Percentiles rank a stretch among this genome's conserved stretches.
These are phyloP conservation scores for Telmatherina bonti DNA, from an alignment of 2,797 vertebrate genomes.

Conservation along the genomic window DNA sequence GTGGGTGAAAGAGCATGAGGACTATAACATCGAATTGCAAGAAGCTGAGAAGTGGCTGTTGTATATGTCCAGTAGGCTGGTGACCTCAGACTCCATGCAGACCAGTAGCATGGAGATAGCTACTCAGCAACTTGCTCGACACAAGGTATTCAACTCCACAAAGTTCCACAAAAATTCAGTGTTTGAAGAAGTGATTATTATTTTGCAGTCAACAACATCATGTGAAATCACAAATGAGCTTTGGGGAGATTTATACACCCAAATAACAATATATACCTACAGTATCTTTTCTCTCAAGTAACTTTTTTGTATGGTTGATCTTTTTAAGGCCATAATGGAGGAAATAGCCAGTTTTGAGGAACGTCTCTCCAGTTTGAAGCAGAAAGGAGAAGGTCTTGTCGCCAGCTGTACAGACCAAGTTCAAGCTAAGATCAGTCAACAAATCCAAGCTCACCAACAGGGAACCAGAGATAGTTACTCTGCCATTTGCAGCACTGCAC, in stretches of 20 bases:
- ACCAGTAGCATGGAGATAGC: slow-evolving; percentile 89
- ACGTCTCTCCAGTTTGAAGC: slow-evolving; percentile 87
- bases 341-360: slow-evolving; percentile 96
- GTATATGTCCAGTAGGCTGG: slow-evolving; percentile 93
- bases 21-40: slow-evolving; percentile 92
- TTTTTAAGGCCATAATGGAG: slow-evolving; percentile 94
- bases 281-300: background rate
- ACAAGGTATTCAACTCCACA: slow-evolving; percentile 87
- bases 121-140: slow-evolving; percentile 95
- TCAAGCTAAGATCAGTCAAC: slow-evolving; percentile 91
- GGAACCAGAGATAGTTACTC: slow-evolving; percentile 95
- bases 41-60: slow-evolving; percentile 96
- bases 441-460: slow-evolving; percentile 90
- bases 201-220: background rate
- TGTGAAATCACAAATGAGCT: background rate
- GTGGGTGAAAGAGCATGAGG: slow-evolving; percentile 94
- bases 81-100: slow-evolving; percentile 91
- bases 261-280: too few relatives aligned
- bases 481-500: slow-evolving; percentile 95
- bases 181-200: background rate
- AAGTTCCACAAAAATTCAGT: background rate
- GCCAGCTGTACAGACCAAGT: slow-evolving; percentile 89
- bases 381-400: slow-evolving; percentile 89
- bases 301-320: background rate
- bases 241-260: background rate